Conservation (phyloP, 2,797 vertebrate genomes). For the Karalla daura region DNA sequence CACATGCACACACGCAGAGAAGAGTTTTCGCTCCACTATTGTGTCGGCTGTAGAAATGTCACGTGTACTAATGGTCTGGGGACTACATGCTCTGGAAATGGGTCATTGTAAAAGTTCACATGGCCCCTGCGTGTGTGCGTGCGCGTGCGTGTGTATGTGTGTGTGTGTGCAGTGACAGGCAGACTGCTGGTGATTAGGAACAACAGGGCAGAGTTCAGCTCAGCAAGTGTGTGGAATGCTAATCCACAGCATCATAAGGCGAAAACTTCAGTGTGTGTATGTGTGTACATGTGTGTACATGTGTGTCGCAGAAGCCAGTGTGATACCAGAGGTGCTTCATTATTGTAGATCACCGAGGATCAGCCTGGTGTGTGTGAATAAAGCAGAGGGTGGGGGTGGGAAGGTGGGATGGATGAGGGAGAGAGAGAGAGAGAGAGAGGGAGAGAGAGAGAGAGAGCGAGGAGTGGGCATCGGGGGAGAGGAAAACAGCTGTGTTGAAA, state of each 20-base stretch:
- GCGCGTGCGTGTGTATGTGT: background rate
- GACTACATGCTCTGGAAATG: slow-evolving; percentile 62
- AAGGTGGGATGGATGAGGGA: slow-evolving; percentile 6
- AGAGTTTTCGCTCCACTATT: slow-evolving; percentile 60
- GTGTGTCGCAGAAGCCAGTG: slow-evolving; percentile 38
- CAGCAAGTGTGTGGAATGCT: slow-evolving; percentile 78
- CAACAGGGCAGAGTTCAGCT: slow-evolving; percentile 77
- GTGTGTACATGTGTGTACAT: slow-evolving; percentile 17
- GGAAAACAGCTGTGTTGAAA: slow-evolving; percentile 50
- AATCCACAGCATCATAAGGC: slow-evolving; percentile 76
- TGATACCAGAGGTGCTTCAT: slow-evolving; percentile 68
- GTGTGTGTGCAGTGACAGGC: slow-evolving; percentile 44
- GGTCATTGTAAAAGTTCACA: slow-evolving; percentile 71
- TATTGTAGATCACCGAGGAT: slow-evolving; percentile 63
- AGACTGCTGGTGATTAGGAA: slow-evolving; percentile 78
- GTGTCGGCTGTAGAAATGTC: slow-evolving; percentile 60
- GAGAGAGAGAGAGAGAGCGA: background rate
- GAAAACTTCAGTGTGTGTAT: slow-evolving; percentile 40
- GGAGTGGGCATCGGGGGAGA: background rate
- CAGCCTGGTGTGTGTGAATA: slow-evolving; percentile 54
- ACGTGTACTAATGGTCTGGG: slow-evolving; percentile 54
- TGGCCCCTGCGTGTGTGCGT: slow-evolving; percentile 36
- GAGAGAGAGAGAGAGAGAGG: slow-evolving; percentile 2
- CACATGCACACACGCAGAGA: slow-evolving; percentile 5
- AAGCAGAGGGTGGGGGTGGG: slow-evolving; percentile 28